Evolutionary conservation across 1,140 invertebrate species (phyloP).

Genomic region (Drosophila lowei): DNA sequence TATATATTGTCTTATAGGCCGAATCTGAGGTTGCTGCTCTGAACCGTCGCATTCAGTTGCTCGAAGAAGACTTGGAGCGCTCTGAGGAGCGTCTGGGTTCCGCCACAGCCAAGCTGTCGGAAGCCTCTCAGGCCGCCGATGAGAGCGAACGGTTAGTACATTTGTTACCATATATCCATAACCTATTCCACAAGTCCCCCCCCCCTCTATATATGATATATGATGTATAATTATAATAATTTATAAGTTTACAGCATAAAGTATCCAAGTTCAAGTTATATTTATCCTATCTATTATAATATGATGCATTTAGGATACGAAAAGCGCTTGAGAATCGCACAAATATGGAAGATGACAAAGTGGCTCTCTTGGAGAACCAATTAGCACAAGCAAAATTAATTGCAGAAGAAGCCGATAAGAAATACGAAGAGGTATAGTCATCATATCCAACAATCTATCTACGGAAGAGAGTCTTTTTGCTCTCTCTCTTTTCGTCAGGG

Average conservation of each 20-base stretch:
- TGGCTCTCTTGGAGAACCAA: slow-evolving; percentile 96
- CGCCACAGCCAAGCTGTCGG: slow-evolving; percentile 98
- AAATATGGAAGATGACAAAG: slow-evolving; percentile 99
- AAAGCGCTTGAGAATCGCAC: slow-evolving; percentile 99
- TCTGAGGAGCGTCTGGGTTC: slow-evolving; percentile 98
- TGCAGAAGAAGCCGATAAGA: slow-evolving; percentile 99
- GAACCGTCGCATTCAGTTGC: slow-evolving; percentile 98
- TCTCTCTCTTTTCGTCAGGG: slow-evolving; percentile 52
- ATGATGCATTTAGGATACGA: slow-evolving; percentile 90
- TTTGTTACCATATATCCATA: slow-evolving; percentile 35
- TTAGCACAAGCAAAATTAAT: slow-evolving; percentile 98
- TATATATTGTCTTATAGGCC: slow-evolving; percentile 88
- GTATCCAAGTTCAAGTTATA: slow-evolving; percentile 70
- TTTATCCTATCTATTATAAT: slow-evolving; percentile 48
- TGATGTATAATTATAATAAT: slow-evolving; percentile 36
- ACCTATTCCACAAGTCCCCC: slow-evolving; percentile 7
- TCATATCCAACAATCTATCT: slow-evolving; percentile 37
- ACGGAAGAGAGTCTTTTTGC: slow-evolving; percentile 18
- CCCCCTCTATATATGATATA: not conserved
- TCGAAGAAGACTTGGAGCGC: slow-evolving; percentile 99
- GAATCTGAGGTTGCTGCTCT: slow-evolving; percentile 99
- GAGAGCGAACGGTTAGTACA: slow-evolving; percentile 98
- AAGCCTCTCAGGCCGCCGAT: slow-evolving; percentile 99
- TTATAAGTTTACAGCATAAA: slow-evolving; percentile 61
- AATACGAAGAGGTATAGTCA: slow-evolving; percentile 97